Base-by-base conservation (phyloP, 2,113 vertebrate genomes). In the Strix aluco region DNA sequence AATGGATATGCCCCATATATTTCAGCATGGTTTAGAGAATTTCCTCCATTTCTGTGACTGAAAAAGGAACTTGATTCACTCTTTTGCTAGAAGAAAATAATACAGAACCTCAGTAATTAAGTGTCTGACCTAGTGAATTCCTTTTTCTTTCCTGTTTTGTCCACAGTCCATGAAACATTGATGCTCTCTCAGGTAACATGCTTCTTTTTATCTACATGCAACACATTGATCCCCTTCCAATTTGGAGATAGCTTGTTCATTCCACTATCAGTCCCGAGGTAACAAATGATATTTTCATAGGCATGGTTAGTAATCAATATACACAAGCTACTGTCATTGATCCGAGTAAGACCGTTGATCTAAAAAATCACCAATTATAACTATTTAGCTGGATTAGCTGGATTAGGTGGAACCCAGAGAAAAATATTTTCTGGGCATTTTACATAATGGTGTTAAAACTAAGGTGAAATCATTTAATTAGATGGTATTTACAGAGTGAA, bases 231-330 rank as follows among this genome's bases (percentile, higher is more conserved):
- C 82, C 96, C 47, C 88, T 96, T 97, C 95, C 94, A 97, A 73
- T 97, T 97, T 97, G 94, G 97, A 94, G 74, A 96, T 96, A 95
- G 88, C 83, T 94, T 98, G 95, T 96, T 97, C 94, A 94, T 98
- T 97, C 95, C 92, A 55, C 94, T 92, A 91, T 93, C 93, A 96
- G 95, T 98, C 95, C 97, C 47, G 72, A 97, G 96, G 91, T 97
- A 97, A 98, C 92, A 65, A 98, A 97, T 97, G 47, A 94, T 98
- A 98, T 98, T 98, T 98, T 98, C 98, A 97, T 97, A 97, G 79
- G 94, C 95, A 96, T 95, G 91, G 90, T 90, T 92, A 91, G 84
- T 97, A 98, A 98, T 98, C 98, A 98, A 98, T 98, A 98, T 90
- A 97, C 94, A 98, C 97, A 98, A 97, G 96, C 91, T 97, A 97